Evolutionary conservation across 2,888 invertebrate species (phyloP), one percentile per base, ranked within the genome.

Genomic region (Agonopterix subpropinquella): DNA sequence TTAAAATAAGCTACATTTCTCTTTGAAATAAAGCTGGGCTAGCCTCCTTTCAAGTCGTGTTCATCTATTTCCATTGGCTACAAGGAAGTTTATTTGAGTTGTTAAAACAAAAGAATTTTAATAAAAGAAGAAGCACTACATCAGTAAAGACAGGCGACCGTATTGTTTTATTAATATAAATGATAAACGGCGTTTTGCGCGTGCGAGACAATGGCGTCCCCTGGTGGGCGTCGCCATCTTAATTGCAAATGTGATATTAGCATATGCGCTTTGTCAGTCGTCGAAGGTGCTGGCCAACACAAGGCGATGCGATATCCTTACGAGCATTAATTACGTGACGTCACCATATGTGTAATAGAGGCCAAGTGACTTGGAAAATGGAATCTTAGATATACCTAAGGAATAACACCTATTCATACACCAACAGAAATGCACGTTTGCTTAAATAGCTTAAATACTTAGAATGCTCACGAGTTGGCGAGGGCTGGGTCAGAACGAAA

Each of bases 161-260:
- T 54, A 57, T 53, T 50, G 46, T 50, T 55, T 56, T 61, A 59
- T 63, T 65, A 67, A 64, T 65, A 65, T 65, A 67, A 67, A 65
- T 70, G 67, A 57, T 64, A 62, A 57, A 57, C 62, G 66, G 67
- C 65, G 70, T 73, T 72, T 73, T 60, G 70, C 64, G 64, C 62
- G 62, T 67, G 66, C 67, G 70, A 79, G 75, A 86, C 86, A 86
- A 86, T 83, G 66, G 78, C 65, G 75, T 79, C 74, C 80, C 80
- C 67, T 66, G 62, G 82, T 80, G 82, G 84, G 85, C 72, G 83
- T 70, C 56, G 65, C 59, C 58, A 86, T 87, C 76, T 80, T 81
- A 86, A 86, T 86, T 87, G 87, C 84, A 85, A 86, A 87, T 86
- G 66, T 58, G 69, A 54, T 72, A 86, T 87, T 87, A 78, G 76